Conservation (phyloP, 2,888 invertebrate species). For the Dynastes grantii region DNA sequence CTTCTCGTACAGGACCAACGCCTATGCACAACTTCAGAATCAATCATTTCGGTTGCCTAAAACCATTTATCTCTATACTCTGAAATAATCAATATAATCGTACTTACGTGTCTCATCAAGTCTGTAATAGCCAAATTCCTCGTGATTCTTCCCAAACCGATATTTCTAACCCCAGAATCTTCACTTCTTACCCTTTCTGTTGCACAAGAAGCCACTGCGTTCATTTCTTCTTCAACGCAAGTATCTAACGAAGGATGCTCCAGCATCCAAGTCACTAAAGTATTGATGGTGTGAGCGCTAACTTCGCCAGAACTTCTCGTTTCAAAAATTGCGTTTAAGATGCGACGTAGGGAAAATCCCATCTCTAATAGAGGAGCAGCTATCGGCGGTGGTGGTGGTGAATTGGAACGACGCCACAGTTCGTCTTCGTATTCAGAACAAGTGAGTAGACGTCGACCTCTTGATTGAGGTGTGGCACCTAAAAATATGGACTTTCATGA, state of each 20-base stretch:
- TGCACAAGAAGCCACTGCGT: neutral
- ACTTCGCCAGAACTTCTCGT: constrained; percentile 69
- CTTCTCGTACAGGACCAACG: constrained; percentile 59
- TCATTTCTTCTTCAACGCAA: constrained; percentile 52
- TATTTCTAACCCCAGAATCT: constrained; percentile 22
- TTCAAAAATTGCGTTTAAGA: constrained; percentile 74
- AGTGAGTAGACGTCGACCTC: constrained; percentile 54
- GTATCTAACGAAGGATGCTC: constrained; percentile 71
- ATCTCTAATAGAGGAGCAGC: constrained; percentile 75
- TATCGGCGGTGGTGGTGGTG: constrained; percentile 71
- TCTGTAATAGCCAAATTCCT: constrained; percentile 48
- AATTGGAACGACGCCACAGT: constrained; percentile 57
- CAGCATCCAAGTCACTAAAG: constrained; percentile 78
- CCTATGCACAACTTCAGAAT: constrained; percentile 52
- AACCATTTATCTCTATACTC: neutral
- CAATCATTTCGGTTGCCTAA: constrained; percentile 42
- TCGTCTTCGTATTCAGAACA: constrained; percentile 62
- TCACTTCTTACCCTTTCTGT: constrained; percentile 25
- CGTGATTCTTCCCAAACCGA: constrained; percentile 38
- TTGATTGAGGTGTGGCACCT: constrained; percentile 16
- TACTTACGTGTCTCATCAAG: constrained; percentile 47
- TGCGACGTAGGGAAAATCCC: constrained; percentile 76
- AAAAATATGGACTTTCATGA: neutral
- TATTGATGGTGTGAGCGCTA: constrained; percentile 73
- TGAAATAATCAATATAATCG: neutral